A percentile compares a stretch with the other conserved stretches of the same genome.
phyloP scores from a whole-genome alignment of 2,797 vertebrate genomes.

The Notoglanidium macrostoma region DNA sequence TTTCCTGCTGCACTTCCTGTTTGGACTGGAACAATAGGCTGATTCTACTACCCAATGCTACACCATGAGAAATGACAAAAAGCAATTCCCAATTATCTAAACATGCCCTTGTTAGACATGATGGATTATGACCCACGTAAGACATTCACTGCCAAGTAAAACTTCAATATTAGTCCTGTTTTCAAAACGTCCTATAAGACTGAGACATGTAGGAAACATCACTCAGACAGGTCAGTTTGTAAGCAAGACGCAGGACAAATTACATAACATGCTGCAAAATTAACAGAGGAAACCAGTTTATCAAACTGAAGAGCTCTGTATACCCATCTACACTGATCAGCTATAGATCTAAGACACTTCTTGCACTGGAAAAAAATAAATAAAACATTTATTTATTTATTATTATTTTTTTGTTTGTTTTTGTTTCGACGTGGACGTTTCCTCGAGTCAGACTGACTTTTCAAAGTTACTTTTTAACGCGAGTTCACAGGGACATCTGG shows the following conservation, averaged over 20 bases:
- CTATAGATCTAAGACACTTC: background rate
- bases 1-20: too few relatives aligned
- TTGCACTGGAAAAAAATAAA: background rate
- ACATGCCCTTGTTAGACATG: background rate
- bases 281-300: background rate
- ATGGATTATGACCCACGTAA: background rate
- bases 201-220: background rate
- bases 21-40: background rate
- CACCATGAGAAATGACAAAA: background rate
- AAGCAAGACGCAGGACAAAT: background rate
- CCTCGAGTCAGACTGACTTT: background rate
- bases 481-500: background rate
- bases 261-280: background rate
- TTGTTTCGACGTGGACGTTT: background rate
- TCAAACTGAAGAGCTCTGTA: background rate
- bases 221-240: too few relatives aligned
- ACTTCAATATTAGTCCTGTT: background rate
- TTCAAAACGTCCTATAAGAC: background rate
- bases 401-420: too few relatives aligned
- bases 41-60: background rate
- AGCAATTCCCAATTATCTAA: background rate
- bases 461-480: background rate
- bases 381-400: background rate
- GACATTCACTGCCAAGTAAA: background rate
- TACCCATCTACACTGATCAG: background rate